Percentiles rank a stretch among this genome's conserved stretches.
These are phyloP conservation scores for Athripsodes cinereus DNA, from an alignment of 2,888 invertebrate species.

Conservation along the genomic window DNA sequence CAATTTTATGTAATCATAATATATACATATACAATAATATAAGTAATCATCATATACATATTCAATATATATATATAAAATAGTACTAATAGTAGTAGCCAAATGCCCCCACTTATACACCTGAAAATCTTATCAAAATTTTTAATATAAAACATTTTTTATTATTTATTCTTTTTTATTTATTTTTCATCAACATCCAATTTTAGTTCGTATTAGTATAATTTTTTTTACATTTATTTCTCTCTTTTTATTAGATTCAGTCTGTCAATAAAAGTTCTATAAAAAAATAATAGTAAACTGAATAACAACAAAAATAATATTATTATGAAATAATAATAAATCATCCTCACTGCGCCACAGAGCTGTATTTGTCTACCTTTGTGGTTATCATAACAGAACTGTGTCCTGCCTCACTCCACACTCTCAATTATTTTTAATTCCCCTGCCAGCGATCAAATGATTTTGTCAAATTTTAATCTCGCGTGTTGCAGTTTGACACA, in stretches of 20 bases:
- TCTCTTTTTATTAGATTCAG: slow-evolving; percentile 11
- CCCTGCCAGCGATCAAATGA: too few relatives aligned
- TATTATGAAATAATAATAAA: not conserved
- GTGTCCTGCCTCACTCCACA: too few relatives aligned
- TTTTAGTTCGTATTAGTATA: too few relatives aligned
- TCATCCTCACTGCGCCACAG: too few relatives aligned
- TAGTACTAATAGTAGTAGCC: not conserved
- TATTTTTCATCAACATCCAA: slow-evolving; percentile 17
- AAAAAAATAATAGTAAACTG: not conserved
- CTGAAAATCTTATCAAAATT: slow-evolving; percentile 24
- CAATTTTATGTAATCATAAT: too few relatives aligned
- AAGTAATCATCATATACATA: too few relatives aligned
- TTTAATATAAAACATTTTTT: slow-evolving; percentile 24
- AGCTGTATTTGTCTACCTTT: too few relatives aligned
- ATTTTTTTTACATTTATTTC: not conserved
- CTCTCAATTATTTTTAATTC: too few relatives aligned
- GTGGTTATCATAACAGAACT: too few relatives aligned
- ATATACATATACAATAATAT: too few relatives aligned
- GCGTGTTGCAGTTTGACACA: too few relatives aligned
- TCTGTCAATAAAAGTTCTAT: slow-evolving; percentile 21
- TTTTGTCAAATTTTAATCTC: too few relatives aligned
- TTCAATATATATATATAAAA: not conserved
- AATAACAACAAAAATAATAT: not conserved
- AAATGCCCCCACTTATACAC: slow-evolving; percentile 23
- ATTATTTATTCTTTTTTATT: slow-evolving; percentile 13